Evolutionary conservation across 2,888 invertebrate genomes (phyloP), one percentile per base, ranked within the genome.

Genomic region (Synanthedon tipuliformis): DNA sequence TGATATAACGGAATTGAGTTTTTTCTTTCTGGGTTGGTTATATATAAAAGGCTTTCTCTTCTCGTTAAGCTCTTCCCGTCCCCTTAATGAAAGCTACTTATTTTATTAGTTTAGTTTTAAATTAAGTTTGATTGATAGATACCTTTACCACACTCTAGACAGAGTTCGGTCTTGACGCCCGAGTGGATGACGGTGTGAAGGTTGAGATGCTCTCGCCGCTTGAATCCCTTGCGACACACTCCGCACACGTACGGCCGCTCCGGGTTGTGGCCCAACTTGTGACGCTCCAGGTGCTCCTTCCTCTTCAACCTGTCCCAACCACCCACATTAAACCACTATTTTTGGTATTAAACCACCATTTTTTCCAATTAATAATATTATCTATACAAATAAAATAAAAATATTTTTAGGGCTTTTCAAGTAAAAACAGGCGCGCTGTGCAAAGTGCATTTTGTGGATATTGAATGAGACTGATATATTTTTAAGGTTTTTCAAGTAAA

Each of bases 181-280:
- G 94, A 93, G 82, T 95, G 95, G 73, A 94, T 95, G 63, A 94
- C 94, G 63, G 92, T 92, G 80, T 95, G 95, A 59, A 94, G 88
- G 76, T 94, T 94, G 66, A 95, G 89, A 66, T 95, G 94, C 70
- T 95, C 94, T 73, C 94, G 92, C 55, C 94, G 89, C 74, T 94
- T 94, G 81, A 94, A 94, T 4, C 91, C 92, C 77, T 94, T 94
- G 78, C 91, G 89, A 68, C 94, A 94, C 48, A 93, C 91, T 51
- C 91, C 90, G 80, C 94, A 94, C 48, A 93, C 92, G 71, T 92
- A 93, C 45, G 94, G 94, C 67, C 94, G 85, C 73, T 94, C 94
- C 0, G 94, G 94, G 78, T 93, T 94, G 78, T 94, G 94, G 1
- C 93, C 93, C 56, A 93, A 82, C 77, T 94, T 94, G 76, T 93